Conservation (phyloP, 2,113 vertebrate species). For the Sclerurus mexicanus region DNA sequence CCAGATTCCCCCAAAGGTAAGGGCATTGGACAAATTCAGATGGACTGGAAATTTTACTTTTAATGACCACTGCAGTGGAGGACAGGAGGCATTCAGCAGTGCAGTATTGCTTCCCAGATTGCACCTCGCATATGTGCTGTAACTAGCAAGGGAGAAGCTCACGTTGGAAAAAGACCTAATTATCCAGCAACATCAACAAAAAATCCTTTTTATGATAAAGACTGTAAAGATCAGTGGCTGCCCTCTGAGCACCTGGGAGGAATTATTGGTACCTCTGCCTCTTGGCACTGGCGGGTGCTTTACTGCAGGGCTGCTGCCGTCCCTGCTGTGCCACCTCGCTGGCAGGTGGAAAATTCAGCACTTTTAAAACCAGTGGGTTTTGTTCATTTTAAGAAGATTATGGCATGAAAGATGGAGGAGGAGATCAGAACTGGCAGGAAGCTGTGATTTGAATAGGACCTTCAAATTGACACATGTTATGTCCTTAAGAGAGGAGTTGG, state of each 20-base stretch:
- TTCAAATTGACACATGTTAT: constrained; percentile 66
- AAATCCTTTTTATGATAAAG: not conserved
- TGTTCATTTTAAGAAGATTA: constrained; percentile 67
- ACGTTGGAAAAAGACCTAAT: not conserved
- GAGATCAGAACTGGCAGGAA: constrained; percentile 64
- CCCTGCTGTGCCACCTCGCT: not conserved
- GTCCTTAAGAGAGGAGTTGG: constrained; percentile 47
- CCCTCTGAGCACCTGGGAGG: not conserved
- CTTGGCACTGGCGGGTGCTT: not conserved
- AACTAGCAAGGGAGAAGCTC: not conserved
- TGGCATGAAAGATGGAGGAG: constrained; percentile 36
- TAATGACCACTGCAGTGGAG: not conserved
- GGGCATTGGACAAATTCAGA: not conserved
- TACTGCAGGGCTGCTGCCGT: not conserved
- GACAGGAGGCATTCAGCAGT: not conserved
- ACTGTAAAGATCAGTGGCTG: not conserved
- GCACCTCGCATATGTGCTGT: accelerated
- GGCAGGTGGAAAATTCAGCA: not conserved
- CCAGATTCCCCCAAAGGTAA: not conserved
- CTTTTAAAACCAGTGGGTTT: constrained; percentile 19
- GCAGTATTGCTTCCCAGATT: not conserved
- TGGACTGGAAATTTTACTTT: not conserved
- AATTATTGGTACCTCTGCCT: not conserved
- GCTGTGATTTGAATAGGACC: constrained; percentile 67
- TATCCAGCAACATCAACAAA: not conserved